Conservation (phyloP, 2,797 vertebrate species). For the Leptoclinus maculatus region DNA sequence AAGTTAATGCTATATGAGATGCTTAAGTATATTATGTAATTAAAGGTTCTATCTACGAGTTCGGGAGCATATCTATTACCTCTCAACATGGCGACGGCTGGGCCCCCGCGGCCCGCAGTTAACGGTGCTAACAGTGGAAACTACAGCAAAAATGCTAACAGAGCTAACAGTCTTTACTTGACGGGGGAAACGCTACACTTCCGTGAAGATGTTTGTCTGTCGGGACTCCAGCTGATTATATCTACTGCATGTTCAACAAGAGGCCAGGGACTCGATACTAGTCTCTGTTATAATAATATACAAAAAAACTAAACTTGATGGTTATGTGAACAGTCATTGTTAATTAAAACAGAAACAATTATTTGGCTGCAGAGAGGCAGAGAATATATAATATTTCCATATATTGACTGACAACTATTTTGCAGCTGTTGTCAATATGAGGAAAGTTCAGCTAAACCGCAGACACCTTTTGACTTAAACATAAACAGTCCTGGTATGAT, state of each 20-base stretch:
- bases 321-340: neutral
- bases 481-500: neutral
- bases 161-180: too few relatives aligned
- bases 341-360: neutral
- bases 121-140: too few relatives aligned
- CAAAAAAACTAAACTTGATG: slow-evolving; percentile 22
- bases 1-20: neutral
- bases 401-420: slow-evolving; percentile 18
- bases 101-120: too few relatives aligned
- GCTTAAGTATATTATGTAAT: neutral
- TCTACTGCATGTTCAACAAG: slow-evolving; percentile 7
- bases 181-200: too few relatives aligned
- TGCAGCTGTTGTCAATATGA: slow-evolving; percentile 1
- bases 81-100: too few relatives aligned
- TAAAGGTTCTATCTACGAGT: neutral
- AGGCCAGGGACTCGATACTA: slow-evolving; percentile 5
- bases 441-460: neutral
- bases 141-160: too few relatives aligned
- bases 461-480: neutral
- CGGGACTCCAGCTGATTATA: slow-evolving; percentile 13
- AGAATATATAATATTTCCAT: neutral
- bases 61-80: too few relatives aligned
- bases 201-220: too few relatives aligned
- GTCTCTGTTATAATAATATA: slow-evolving; percentile 27
- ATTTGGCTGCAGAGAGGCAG: slow-evolving; percentile 14